A percentile compares a stretch with the other conserved stretches of the same genome.
Conservation (phyloP, 2,888 invertebrate genomes). For the Machimus rusticus region DNA sequence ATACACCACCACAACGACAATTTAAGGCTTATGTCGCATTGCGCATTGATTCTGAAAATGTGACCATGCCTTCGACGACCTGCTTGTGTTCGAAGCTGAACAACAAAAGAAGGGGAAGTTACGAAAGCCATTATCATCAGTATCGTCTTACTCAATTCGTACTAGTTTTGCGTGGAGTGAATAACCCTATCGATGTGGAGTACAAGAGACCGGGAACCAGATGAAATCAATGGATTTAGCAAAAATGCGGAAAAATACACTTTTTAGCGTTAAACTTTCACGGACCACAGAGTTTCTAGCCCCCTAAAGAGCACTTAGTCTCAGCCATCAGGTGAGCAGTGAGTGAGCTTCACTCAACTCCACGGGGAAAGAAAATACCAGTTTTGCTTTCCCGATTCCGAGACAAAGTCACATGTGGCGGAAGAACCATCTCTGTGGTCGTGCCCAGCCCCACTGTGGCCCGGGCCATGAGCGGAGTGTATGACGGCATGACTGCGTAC, state of each 20-base stretch:
- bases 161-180: neutral
- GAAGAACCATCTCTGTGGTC: neutral
- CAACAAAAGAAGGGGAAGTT: constrained; percentile 16
- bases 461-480: neutral
- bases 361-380: neutral
- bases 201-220: neutral
- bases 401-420: constrained; percentile 3
- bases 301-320: neutral
- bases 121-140: neutral
- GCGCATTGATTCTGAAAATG: neutral
- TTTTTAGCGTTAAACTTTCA: neutral
- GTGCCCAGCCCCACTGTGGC: neutral
- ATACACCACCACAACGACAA: neutral
- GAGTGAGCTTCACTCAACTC: neutral
- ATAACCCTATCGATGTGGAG: neutral
- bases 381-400: neutral
- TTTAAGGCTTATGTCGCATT: neutral
- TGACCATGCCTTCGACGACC: neutral
- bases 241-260: neutral
- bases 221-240: neutral
- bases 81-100: neutral
- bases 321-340: neutral
- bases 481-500: constrained; percentile 25
- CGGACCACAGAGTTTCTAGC: neutral
- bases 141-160: neutral